Percentiles rank a stretch among this genome's conserved stretches.
Evolutionary conservation across 2,888 invertebrate genomes (phyloP).

Genomic region (Tillus elongatus): DNA sequence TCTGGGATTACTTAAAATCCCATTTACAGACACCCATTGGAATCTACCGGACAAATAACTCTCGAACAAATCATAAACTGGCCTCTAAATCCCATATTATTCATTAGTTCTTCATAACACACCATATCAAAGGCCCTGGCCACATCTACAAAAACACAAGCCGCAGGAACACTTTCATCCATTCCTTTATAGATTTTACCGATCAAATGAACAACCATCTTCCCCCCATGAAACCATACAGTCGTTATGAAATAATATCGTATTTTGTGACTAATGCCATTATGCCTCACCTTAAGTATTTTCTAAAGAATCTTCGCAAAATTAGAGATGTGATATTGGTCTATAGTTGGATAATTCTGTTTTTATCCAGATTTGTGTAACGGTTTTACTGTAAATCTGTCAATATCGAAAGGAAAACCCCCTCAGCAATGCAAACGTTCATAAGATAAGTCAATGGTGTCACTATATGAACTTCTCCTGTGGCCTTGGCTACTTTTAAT

Average conservation of each 20-base stretch:
- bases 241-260: conserved; percentile 10
- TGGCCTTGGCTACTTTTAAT: no score
- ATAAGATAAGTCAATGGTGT: no score
- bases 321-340: background rate
- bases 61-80: conserved; percentile 9
- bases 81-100: conserved; percentile 5
- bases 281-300: conserved; percentile 16
- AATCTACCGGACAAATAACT: conserved; percentile 15
- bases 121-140: conserved; percentile 15
- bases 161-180: conserved; percentile 4
- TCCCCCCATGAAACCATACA: conserved; percentile 11
- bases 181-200: background rate
- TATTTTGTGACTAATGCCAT: conserved; percentile 9
- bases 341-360: no score
- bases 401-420: no score
- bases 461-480: no score
- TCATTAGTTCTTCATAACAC: conserved; percentile 10
- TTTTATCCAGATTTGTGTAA: no score
- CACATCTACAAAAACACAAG: conserved; percentile 12
- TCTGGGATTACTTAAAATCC: conserved; percentile 9
- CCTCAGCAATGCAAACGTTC: no score
- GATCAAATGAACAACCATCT: conserved; percentile 8
- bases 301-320: conserved; percentile 13
- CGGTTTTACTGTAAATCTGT: no score
- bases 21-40: no score